Base-by-base conservation (phyloP, 2,888 invertebrate genomes). In the Chorisops tibialis region DNA sequence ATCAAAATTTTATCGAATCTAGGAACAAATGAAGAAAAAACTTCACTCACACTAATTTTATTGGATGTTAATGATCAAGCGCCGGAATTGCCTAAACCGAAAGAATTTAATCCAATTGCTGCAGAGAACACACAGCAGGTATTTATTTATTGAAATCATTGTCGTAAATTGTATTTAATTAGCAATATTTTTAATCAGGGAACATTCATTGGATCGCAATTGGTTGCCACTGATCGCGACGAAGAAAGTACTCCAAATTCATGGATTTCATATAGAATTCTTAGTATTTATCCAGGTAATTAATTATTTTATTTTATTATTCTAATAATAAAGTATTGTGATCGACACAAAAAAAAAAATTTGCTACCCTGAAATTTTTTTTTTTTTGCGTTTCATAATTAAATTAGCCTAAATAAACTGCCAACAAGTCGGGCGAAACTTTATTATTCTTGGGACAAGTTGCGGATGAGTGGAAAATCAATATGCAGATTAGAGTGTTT, bases 41-140 rank as follows among this genome's bases (percentile, higher is more conserved):
- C 76, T 0, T 72, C 74, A 48, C 73, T 86, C 0, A 68, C 61
- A 22, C 59, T 72, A 0, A 75, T 80, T 1, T 73, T 87, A 6
- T 66, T 77, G 22, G 87, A 87, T 69, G 81, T 85, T 2, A 87
- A 87, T 68, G 84, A 87, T 72, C 82, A 86, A 64, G 79, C 79
- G 0, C 87, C 86, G 0, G 74, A 79, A 66, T 69, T 83, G 68
- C 83, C 82, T 0, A 63, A 68, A 1, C 62, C 60, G 2, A 59
- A 62, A 3, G 62, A 68, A 16, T 72, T 70, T 52, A 63, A 63
- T 4, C 68, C 65, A 1, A 69, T 62, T 48, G 67, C 73, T 18
- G 67, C 68, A 2, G 74, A 75, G 67, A 68, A 70, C 50, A 66
- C 68, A 18, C 24, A 62, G 7, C 64, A 70, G 63, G 68, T 69